Evolutionary conservation across 2,797 vertebrate genomes (phyloP).

Genomic region (Protonibea diacanthus): DNA sequence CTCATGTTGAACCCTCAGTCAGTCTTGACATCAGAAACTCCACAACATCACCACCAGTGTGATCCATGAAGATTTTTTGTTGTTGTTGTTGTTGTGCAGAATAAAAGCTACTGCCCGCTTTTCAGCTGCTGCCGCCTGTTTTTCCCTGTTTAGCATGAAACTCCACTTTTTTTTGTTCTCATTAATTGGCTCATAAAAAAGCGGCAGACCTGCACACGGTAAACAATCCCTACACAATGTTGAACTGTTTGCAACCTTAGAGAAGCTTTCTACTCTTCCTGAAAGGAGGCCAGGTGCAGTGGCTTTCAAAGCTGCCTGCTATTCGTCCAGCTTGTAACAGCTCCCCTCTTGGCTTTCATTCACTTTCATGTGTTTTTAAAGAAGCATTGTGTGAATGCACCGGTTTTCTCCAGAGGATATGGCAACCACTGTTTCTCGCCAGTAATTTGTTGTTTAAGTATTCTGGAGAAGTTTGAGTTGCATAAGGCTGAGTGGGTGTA

Average conservation of each 20-base stretch:
- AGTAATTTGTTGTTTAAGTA: constrained; percentile 10
- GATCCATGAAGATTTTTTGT: constrained; percentile 28
- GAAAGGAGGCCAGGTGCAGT: constrained; percentile 61
- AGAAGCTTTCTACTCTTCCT: constrained; percentile 18
- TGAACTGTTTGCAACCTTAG: constrained; percentile 32
- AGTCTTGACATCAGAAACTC: constrained; percentile 30
- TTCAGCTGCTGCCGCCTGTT: constrained; percentile 16
- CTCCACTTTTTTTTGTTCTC: neutral
- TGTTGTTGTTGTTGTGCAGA: neutral
- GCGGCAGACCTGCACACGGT: neutral
- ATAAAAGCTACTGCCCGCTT: neutral
- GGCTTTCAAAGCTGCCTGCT: constrained; percentile 46
- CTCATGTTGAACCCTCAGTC: constrained; percentile 35
- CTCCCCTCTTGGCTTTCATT: constrained; percentile 34
- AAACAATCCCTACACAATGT: constrained; percentile 23
- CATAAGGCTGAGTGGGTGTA: neutral
- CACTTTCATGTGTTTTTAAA: constrained; percentile 39
- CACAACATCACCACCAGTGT: constrained; percentile 5
- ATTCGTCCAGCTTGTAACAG: constrained; percentile 26
- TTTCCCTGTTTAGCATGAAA: constrained; percentile 36
- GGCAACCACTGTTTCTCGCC: constrained; percentile 7
- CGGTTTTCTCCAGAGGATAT: neutral
- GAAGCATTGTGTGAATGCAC: constrained; percentile 24
- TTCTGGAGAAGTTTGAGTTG: constrained; percentile 1
- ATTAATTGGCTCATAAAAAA: constrained; percentile 52